Conservation (phyloP, 2,888 invertebrate genomes). For the Chromoteleia sp. region DNA sequence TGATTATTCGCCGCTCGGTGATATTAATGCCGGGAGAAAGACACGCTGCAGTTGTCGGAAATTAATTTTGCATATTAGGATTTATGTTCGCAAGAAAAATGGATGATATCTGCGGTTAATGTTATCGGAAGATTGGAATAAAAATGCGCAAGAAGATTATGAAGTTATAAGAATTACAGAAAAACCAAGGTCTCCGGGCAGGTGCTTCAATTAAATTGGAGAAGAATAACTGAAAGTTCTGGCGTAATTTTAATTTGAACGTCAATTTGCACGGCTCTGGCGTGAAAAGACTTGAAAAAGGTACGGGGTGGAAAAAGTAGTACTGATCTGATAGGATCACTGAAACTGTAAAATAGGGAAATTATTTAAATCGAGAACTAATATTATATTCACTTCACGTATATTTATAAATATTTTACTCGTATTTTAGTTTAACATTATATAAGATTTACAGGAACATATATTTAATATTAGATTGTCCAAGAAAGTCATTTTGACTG, state of each 20-base stretch:
- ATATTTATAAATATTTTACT: too few relatives aligned
- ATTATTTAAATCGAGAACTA: too few relatives aligned
- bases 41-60: conserved; percentile 44
- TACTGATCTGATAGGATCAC: too few relatives aligned
- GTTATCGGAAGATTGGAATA: conserved; percentile 13
- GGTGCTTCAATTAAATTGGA: conserved; percentile 36
- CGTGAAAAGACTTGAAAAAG: background rate
- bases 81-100: conserved; percentile 28
- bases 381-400: too few relatives aligned
- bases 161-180: conserved; percentile 50
- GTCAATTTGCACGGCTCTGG: conserved; percentile 10
- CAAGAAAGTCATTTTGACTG: too few relatives aligned
- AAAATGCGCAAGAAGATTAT: conserved; percentile 25
- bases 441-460: too few relatives aligned
- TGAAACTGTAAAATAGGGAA: too few relatives aligned
- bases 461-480: too few relatives aligned
- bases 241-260: conserved; percentile 19
- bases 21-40: conserved; percentile 34
- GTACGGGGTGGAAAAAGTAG: background rate
- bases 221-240: conserved; percentile 40
- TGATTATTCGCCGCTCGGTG: conserved; percentile 22
- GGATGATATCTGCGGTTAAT: conserved; percentile 14
- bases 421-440: too few relatives aligned
- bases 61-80: conserved; percentile 49
- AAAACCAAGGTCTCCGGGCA: conserved; percentile 53